Conservation (phyloP, 2,113 vertebrate species). For the Aphyosemion australe region DNA sequence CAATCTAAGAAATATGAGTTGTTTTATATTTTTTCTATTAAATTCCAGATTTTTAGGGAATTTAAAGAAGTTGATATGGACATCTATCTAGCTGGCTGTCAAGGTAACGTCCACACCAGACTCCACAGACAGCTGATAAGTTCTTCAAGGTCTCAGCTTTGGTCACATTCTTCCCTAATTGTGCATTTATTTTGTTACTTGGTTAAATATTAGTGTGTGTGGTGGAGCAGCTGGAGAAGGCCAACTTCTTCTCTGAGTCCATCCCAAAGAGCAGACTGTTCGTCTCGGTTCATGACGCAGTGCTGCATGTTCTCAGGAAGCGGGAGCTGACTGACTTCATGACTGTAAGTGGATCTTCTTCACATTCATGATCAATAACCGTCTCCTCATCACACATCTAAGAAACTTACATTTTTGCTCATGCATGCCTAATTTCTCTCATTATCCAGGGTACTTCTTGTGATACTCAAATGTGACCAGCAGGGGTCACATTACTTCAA, state of each 20-base stretch:
- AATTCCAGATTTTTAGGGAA: conserved; percentile 86
- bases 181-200: conserved; percentile 1
- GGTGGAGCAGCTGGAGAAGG: conserved; percentile 83
- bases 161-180: conserved; percentile 13
- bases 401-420: not conserved
- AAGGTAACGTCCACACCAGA: conserved; percentile 69
- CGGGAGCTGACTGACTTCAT: not conserved
- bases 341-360: conserved; percentile 43
- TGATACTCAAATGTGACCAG: conserved; percentile 71
- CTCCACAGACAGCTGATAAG: conserved; percentile 37
- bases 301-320: conserved; percentile 71
- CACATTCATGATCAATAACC: not conserved
- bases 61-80: conserved; percentile 86
- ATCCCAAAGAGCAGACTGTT: conserved; percentile 87
- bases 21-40: not conserved
- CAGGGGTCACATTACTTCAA: conserved; percentile 59
- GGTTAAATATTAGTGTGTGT: conserved; percentile 74
- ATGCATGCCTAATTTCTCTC: not conserved
- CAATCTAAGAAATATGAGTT: too few species aligned
- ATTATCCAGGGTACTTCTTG: conserved; percentile 51
- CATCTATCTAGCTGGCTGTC: conserved; percentile 77
- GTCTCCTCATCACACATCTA: too few species aligned
- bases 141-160: conserved; percentile 31
- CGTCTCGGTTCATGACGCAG: conserved; percentile 84
- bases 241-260: conserved; percentile 84